phyloP scores from a whole-genome alignment of 2,888 invertebrate genomes.

The Drosophila fungiperda region DNA sequence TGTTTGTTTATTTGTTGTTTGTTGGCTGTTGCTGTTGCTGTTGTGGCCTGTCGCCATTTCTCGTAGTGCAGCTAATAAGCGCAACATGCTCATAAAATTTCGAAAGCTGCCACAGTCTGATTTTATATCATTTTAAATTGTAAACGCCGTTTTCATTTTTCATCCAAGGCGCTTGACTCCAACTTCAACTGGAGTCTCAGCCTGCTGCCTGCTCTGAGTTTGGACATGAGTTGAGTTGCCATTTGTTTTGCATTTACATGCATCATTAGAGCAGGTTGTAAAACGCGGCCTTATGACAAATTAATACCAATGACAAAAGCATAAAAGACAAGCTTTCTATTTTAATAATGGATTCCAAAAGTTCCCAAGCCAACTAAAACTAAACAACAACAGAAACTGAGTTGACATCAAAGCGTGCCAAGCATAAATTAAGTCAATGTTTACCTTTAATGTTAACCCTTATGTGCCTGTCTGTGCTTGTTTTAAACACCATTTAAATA shows the following conservation, averaged over 20 bases:
- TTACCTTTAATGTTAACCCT: slow-evolving; percentile 53
- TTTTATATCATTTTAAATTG: slow-evolving; percentile 74
- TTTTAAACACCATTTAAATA: background rate
- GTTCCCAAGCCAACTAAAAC: slow-evolving; percentile 26
- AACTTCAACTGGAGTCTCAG: slow-evolving; percentile 17
- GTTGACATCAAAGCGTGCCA: slow-evolving; percentile 52
- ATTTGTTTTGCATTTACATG: slow-evolving; percentile 70
- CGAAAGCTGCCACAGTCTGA: slow-evolving; percentile 71
- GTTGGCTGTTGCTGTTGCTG: slow-evolving; percentile 34
- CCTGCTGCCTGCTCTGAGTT: background rate
- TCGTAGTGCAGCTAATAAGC: slow-evolving; percentile 75
- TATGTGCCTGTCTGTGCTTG: background rate
- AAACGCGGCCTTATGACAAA: slow-evolving; percentile 65
- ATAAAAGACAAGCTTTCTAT: slow-evolving; percentile 71
- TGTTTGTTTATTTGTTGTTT: slow-evolving; percentile 44
- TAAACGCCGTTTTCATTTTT: slow-evolving; percentile 63
- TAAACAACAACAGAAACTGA: slow-evolving; percentile 20
- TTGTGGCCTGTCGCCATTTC: slow-evolving; percentile 79
- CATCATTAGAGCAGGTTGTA: slow-evolving; percentile 71
- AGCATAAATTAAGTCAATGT: slow-evolving; percentile 25
- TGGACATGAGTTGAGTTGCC: slow-evolving; percentile 8
- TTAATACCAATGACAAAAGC: slow-evolving; percentile 60
- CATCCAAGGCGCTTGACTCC: slow-evolving; percentile 10
- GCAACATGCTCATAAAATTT: slow-evolving; percentile 79
- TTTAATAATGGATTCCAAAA: slow-evolving; percentile 55